A percentile compares a stretch with the other conserved stretches of the same genome.
phyloP scores from a whole-genome alignment of 2,888 invertebrate species.

The Drosophila greeni region DNA sequence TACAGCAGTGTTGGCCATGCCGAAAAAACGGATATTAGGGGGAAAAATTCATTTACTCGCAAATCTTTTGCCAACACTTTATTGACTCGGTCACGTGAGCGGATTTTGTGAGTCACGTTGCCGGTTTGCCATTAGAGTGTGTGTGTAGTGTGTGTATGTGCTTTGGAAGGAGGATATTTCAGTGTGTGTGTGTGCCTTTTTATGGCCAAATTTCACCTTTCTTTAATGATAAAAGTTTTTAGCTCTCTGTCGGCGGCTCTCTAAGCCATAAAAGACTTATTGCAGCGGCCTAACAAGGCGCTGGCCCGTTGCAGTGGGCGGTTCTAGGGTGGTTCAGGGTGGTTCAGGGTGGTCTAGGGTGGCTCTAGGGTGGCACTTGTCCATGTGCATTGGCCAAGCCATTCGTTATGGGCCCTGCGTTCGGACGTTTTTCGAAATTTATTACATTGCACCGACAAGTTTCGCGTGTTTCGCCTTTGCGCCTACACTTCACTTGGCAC shows the following conservation, averaged over 20 bases:
- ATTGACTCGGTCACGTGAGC: constrained; percentile 35
- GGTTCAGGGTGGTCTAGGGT: not conserved
- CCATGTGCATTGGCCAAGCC: constrained; percentile 58
- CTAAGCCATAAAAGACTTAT: constrained; percentile 46
- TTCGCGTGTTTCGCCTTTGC: constrained; percentile 66
- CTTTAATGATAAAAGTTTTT: constrained; percentile 41
- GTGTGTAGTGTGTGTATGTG: not conserved
- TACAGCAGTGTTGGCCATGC: constrained; percentile 7
- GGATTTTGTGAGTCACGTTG: constrained; percentile 36
- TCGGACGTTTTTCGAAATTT: constrained; percentile 68
- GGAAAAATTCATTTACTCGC: constrained; percentile 25
- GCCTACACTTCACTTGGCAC: constrained; percentile 60
- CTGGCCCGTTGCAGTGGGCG: constrained; percentile 5
- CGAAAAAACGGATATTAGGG: constrained; percentile 4
- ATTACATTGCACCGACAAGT: constrained; percentile 70
- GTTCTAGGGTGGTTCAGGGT: not conserved
- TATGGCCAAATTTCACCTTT: constrained; percentile 40
- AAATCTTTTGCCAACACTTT: constrained; percentile 22
- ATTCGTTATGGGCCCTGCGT: constrained; percentile 60
- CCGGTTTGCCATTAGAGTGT: constrained; percentile 4
- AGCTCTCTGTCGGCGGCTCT: constrained; percentile 32
- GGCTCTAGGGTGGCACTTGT: constrained; percentile 17
- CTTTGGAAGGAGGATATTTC: no score
- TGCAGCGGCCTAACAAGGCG: constrained; percentile 43
- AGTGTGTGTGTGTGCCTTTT: not conserved